Conservation (phyloP, 2,797 vertebrate genomes). For the Spheniscus humboldti region DNA sequence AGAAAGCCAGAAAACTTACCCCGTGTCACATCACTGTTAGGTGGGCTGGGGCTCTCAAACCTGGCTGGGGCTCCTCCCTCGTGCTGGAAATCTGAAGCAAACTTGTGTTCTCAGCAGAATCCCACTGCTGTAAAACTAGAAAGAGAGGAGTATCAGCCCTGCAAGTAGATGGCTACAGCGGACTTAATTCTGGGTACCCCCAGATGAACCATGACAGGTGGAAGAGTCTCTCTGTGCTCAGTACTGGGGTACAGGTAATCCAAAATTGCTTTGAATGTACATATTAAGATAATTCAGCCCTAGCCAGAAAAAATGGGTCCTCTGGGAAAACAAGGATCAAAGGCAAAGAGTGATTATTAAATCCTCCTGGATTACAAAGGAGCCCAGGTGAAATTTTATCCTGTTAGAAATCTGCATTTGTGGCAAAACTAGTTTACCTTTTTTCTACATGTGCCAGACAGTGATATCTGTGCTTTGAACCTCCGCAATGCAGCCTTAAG, state of each 20-base stretch:
- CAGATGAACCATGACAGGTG: background rate
- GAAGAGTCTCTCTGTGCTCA: background rate
- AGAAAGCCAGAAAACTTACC: background rate
- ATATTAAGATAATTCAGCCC: background rate
- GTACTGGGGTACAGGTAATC: background rate
- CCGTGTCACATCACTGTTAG: background rate
- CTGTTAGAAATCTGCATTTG: slow-evolving; percentile 20
- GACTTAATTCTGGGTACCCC: background rate
- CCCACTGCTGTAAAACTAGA: background rate
- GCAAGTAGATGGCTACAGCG: background rate
- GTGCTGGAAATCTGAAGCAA: background rate
- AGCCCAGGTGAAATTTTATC: background rate
- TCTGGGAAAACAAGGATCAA: background rate
- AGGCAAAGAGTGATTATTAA: background rate
- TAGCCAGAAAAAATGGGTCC: background rate
- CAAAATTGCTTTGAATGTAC: background rate
- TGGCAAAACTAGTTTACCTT: background rate
- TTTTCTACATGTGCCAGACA: background rate
- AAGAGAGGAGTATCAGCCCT: background rate
- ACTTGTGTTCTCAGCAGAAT: background rate
- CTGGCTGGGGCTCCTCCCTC: background rate
- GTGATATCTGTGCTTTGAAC: background rate
- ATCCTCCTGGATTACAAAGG: background rate
- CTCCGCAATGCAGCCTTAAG: background rate
- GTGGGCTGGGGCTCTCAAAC: background rate